These are phyloP conservation scores for Accipiter virgatus DNA, from an alignment of 2,113 vertebrate species.

Conservation along the genomic window DNA sequence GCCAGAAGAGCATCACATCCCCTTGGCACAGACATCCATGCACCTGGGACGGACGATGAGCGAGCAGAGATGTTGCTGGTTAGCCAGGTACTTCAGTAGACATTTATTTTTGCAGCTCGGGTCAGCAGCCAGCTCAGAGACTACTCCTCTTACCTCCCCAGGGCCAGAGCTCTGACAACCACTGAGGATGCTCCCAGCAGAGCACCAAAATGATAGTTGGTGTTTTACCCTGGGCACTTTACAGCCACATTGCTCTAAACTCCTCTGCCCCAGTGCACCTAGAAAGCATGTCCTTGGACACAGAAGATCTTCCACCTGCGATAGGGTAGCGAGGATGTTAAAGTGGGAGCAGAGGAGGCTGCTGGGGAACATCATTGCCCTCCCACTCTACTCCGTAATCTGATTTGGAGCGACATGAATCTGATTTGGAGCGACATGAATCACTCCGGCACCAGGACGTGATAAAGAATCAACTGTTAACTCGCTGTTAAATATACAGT, in stretches of 20 bases:
- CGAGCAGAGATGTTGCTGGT: not conserved
- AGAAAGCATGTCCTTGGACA: not conserved
- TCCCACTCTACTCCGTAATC: not conserved
- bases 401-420: not conserved
- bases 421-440: not conserved
- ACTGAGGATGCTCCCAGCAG: not conserved
- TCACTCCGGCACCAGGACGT: not conserved
- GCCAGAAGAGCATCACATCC: not conserved
- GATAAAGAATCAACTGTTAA: not conserved
- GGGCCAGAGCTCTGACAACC: not conserved
- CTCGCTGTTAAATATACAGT: not conserved
- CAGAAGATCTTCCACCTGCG: not conserved
- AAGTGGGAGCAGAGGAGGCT: not conserved
- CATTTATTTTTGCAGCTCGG: rapidly evolving
- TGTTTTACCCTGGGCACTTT: rapidly evolving
- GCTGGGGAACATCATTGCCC: not conserved
- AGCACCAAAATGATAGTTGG: too few species aligned
- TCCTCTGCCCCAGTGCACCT: not conserved
- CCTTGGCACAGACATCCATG: rapidly evolving
- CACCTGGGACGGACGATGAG: rapidly evolving
- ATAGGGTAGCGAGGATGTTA: rapidly evolving
- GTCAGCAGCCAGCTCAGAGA: not conserved
- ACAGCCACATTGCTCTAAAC: rapidly evolving
- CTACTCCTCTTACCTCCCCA: not conserved
- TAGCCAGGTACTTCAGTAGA: not conserved